Percentiles rank a stretch among this genome's conserved stretches.
Conservation (phyloP, 2,113 vertebrate species). For the Enhydra lutris region DNA sequence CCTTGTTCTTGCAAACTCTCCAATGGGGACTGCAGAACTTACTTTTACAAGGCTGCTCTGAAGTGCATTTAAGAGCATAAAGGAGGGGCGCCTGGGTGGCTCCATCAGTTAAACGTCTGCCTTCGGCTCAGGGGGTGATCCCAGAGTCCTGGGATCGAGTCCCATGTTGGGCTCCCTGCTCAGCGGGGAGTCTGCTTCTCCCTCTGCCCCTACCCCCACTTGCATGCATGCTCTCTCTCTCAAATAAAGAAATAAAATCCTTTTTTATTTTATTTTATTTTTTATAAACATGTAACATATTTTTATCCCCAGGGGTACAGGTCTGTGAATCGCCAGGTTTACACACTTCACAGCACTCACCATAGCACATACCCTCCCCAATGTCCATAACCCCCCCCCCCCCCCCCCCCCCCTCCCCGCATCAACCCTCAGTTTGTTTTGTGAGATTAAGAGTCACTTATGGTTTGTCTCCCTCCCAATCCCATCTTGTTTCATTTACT, state of each 20-base stretch:
- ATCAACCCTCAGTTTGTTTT: too few relatives aligned
- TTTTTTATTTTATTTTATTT: too few relatives aligned
- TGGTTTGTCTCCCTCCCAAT: too few relatives aligned
- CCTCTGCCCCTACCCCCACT: background rate
- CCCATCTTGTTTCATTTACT: too few relatives aligned
- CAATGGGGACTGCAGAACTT: background rate
- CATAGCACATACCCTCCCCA: too few relatives aligned
- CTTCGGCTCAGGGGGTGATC: background rate
- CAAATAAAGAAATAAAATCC: background rate
- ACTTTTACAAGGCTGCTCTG: background rate
- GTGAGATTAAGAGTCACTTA: too few relatives aligned
- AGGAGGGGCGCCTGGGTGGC: background rate
- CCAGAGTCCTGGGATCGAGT: background rate
- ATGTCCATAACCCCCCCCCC: too few relatives aligned
- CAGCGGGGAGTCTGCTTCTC: background rate
- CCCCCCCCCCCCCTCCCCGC: too few relatives aligned
- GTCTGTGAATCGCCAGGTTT: too few relatives aligned
- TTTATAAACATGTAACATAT: too few relatives aligned
- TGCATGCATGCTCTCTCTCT: accelerated
- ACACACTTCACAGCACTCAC: too few relatives aligned
- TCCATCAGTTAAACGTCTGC: background rate
- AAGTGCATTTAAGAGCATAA: background rate
- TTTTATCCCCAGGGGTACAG: too few relatives aligned
- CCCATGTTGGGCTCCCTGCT: accelerated
- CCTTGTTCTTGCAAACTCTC: background rate